Percentiles rank a stretch among this genome's conserved stretches.
Evolutionary conservation across 1,140 invertebrate genomes (phyloP).

Genomic region (Plectus sambesii): DNA sequence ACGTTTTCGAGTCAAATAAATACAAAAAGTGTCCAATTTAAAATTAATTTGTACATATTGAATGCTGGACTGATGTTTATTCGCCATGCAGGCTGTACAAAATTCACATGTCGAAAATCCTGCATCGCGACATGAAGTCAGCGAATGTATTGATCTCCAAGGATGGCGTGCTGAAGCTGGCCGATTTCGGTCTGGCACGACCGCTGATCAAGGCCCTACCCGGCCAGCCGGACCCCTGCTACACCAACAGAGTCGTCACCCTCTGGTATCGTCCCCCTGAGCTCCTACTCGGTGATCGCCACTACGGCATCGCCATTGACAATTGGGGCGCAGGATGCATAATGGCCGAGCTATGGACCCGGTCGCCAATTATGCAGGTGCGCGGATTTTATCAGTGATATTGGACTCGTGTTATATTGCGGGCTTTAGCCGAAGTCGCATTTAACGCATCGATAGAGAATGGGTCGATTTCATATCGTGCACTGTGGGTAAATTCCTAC

Average conservation of each 20-base stretch:
- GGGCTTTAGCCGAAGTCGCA: too few relatives aligned
- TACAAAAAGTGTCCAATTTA: too few relatives aligned
- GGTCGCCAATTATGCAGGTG: slow-evolving; percentile 63
- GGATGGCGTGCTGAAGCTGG: slow-evolving; percentile 63
- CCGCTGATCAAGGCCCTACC: slow-evolving; percentile 17
- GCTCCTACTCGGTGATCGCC: slow-evolving; percentile 73
- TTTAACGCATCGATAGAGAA: too few relatives aligned
- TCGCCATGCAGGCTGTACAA: too few relatives aligned
- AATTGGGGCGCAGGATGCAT: slow-evolving; percentile 97
- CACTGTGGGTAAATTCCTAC: too few relatives aligned
- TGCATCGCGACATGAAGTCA: slow-evolving; percentile 85
- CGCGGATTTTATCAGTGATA: too few relatives aligned
- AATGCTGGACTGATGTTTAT: too few relatives aligned
- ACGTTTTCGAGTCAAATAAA: too few relatives aligned
- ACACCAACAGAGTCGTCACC: slow-evolving; percentile 94
- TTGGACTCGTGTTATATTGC: too few relatives aligned
- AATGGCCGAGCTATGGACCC: slow-evolving; percentile 99
- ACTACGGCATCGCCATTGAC: slow-evolving; percentile 92
- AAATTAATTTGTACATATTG: too few relatives aligned
- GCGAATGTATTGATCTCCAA: slow-evolving; percentile 97
- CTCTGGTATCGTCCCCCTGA: slow-evolving; percentile 93
- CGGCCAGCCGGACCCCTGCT: slow-evolving; percentile 51
- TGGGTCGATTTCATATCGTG: too few relatives aligned
- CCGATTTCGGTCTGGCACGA: slow-evolving; percentile 53
- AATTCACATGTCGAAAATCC: slow-evolving; percentile 33